These are phyloP conservation scores for Myripristis jacobus DNA, from an alignment of 2,797 vertebrate genomes.

Conservation along the genomic window DNA sequence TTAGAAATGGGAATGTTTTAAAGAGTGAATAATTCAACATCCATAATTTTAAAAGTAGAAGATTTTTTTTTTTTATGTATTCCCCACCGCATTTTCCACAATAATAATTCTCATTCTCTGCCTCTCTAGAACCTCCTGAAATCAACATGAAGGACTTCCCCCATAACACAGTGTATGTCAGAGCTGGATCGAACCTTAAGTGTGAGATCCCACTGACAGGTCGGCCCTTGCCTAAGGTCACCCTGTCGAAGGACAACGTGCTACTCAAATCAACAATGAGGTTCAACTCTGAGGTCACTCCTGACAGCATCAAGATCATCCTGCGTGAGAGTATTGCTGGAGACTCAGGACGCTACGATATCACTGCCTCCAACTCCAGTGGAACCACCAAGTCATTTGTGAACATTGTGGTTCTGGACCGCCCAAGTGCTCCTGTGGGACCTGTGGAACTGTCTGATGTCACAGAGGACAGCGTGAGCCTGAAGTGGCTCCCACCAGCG, in stretches of 20 bases:
- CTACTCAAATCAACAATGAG: constrained; percentile 94
- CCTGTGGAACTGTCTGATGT: constrained; percentile 92
- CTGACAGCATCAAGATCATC: constrained; percentile 91
- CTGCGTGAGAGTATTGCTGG: constrained; percentile 92
- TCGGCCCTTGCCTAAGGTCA: constrained; percentile 92
- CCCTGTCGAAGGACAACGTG: constrained; percentile 89
- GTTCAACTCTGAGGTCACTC: constrained; percentile 94
- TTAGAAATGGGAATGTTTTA: background rate
- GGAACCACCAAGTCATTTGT: constrained; percentile 95
- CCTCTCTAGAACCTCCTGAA: constrained; percentile 91
- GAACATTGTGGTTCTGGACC: constrained; percentile 93
- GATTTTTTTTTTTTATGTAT: no score
- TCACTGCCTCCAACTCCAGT: constrained; percentile 93
- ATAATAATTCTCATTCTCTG: constrained; percentile 5
- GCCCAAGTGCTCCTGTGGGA: constrained; percentile 91
- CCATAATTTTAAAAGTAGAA: no score
- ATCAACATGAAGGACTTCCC: constrained; percentile 95
- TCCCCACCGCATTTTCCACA: background rate
- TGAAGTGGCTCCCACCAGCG: constrained; percentile 92
- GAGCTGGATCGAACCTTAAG: constrained; percentile 94
- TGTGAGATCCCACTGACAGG: constrained; percentile 96
- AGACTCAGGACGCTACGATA: constrained; percentile 95
- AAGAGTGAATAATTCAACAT: background rate
- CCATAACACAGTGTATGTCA: constrained; percentile 93
- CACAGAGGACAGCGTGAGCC: constrained; percentile 91